Base-by-base conservation (phyloP, 2,888 invertebrate species). In the Cosmopolites sordidus region DNA sequence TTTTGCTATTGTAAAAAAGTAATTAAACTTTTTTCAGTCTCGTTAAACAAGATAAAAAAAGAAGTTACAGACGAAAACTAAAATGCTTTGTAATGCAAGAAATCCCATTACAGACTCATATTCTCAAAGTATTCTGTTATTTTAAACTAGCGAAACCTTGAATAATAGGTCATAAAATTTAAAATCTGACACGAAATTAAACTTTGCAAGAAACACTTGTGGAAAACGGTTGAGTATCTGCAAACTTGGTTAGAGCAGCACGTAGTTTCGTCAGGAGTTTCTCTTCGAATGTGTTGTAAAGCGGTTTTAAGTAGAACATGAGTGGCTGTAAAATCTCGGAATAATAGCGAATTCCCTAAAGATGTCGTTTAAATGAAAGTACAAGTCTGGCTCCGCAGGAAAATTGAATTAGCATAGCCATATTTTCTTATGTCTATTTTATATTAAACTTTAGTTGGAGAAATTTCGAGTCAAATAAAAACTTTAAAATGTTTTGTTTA, bases 191-290 rank as follows among this genome's bases (percentile, higher is more conserved):
- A 33, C 11, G 33, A 33, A 46, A 38, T 37, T 52, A 47, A 52
- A 52, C 52, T 46, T 41, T 41, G 37, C 47, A 52, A 47, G 52
- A 47, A 47, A 46, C 52, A 52, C 52, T 52, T 43, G 54, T 33
- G 45, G 45, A 48, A 33, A 53, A 48, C 30, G 48, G 29, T 48
- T 29, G 18, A 44, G 48, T 39, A 48, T 37, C 41, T 39, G 48
- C 48, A 39, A 49, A 54, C 29, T 54, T 41, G 49, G 44, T 43
- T 22, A 45, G 18, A 49, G 18, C 15, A 30, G 51, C 33, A 46
- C 33, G 52, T 53, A 47, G 48, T 53, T 53, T 48, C 16, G 43
- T 42, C 42, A 53, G 42, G 48, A 53, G 52, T 48, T 53, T 43
- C 16, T 27, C 30, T 33, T 41, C 43, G 42, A 53, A 53, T 53